phyloP scores from a whole-genome alignment of 2,888 invertebrate species.

The Stenodera caucasica region DNA sequence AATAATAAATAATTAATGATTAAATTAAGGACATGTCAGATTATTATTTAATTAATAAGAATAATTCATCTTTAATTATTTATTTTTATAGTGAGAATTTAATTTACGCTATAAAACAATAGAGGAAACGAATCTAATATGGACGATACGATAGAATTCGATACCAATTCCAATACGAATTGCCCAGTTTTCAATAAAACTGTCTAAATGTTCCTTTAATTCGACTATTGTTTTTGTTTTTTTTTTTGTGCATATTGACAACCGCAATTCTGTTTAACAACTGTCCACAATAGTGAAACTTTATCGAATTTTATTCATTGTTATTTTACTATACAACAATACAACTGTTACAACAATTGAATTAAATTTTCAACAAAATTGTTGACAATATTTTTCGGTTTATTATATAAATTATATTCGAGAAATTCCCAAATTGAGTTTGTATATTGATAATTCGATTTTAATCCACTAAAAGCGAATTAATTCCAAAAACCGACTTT shows the following conservation, averaged over 20 bases:
- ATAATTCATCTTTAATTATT: neutral
- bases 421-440: neutral
- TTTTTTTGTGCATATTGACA: conserved; percentile 2
- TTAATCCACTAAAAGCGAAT: neutral
- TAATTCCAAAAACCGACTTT: neutral
- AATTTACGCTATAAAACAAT: conserved; percentile 35
- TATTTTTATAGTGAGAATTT: conserved; percentile 33
- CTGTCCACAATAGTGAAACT: neutral
- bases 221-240: conserved; percentile 23
- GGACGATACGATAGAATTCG: conserved; percentile 18
- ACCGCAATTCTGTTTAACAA: conserved; percentile 1
- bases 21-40: neutral
- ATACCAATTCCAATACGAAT: conserved; percentile 33
- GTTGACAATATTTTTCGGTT: too few species aligned
- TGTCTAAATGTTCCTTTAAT: conserved; percentile 33
- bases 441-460: neutral
- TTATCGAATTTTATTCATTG: neutral
- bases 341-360: neutral
- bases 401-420: too few species aligned
- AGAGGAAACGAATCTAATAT: conserved; percentile 31
- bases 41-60: neutral
- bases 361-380: neutral
- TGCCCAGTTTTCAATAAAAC: conserved; percentile 38
- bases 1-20: neutral
- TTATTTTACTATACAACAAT: neutral